Base-by-base conservation (phyloP, 2,888 invertebrate species). In the Dicroscelio sp. region DNA sequence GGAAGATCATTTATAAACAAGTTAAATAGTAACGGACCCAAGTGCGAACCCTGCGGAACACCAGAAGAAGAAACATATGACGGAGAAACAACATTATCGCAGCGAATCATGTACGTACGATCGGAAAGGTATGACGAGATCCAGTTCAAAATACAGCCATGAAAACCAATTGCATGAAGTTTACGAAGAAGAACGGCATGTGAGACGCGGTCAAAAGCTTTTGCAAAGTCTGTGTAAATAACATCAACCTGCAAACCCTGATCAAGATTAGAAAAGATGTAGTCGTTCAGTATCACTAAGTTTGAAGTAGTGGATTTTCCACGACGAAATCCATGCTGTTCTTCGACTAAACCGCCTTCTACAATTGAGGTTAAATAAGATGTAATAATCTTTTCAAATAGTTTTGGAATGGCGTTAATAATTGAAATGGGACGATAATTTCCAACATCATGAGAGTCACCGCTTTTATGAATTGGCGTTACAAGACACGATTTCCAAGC, bases 11-110 rank as follows among this genome's bases (percentile, higher is more conserved):
- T 52, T n/a, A 52, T 52, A 52, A 52, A 52, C 6, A 52, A n/a
- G 23, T 52, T 52, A 52, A 58, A 79, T 38, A 79, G 63, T 63
- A 79, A n/a, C 67, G 48, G 79, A 33, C 65, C 52, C 23, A 65
- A 52, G 52, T 52, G 52, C 52, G 52, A 52, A 20, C 52, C 52
- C 20, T 52, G 52, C 20, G n/a, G 52, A 3, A 52, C 52, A 3
- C 52, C 52, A 3, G 52, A 52, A n/a, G 52, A n/a, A 2, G 52
- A 12, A 52, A 1, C 10, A 6, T 20, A 52, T 14, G 2, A 17
- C 48, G 48, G 20, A 2, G 48, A 48, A 20, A 20, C 48, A 6
- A 14, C 48, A 6, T 48, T 6, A 6, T 20, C 48, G 20, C 14
- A 20, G 2, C 48, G 48, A 6, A 48, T 6, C 2, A 48, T 6